Conservation (phyloP, 2,113 vertebrate species). For the Lathamus discolor region DNA sequence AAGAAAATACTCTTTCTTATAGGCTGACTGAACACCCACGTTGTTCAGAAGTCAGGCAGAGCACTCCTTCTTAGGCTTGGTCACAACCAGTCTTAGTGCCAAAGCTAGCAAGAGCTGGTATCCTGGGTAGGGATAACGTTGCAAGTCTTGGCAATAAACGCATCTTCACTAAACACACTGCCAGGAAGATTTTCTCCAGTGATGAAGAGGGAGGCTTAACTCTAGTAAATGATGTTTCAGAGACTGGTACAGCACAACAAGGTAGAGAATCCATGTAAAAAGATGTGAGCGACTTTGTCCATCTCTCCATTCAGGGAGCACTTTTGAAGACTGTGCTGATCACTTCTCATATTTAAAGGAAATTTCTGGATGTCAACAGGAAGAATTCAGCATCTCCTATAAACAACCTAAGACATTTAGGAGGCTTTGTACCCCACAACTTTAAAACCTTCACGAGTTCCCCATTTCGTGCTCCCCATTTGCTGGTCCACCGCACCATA, state of each 20-base stretch:
- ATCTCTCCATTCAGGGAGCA: background rate
- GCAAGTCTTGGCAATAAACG: background rate
- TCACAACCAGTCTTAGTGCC: background rate
- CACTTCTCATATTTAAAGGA: background rate
- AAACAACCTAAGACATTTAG: background rate
- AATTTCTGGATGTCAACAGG: background rate
- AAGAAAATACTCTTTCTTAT: constrained; percentile 17
- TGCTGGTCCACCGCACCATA: background rate
- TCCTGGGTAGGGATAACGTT: background rate
- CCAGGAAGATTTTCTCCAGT: background rate
- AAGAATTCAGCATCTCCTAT: background rate
- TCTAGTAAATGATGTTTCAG: background rate
- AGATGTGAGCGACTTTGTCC: background rate
- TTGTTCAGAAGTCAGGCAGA: background rate
- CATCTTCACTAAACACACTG: background rate
- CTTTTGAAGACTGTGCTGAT: background rate
- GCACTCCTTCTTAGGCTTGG: background rate
- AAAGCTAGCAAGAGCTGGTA: background rate
- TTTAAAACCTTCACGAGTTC: background rate
- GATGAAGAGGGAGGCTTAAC: background rate
- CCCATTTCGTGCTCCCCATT: rapidly evolving
- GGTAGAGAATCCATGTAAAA: rapidly evolving
- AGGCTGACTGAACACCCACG: background rate
- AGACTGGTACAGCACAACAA: background rate
- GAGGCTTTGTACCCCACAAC: background rate